phyloP scores from a whole-genome alignment of 92 coral and sea anemone species.

The Scolanthus callimorphus region DNA sequence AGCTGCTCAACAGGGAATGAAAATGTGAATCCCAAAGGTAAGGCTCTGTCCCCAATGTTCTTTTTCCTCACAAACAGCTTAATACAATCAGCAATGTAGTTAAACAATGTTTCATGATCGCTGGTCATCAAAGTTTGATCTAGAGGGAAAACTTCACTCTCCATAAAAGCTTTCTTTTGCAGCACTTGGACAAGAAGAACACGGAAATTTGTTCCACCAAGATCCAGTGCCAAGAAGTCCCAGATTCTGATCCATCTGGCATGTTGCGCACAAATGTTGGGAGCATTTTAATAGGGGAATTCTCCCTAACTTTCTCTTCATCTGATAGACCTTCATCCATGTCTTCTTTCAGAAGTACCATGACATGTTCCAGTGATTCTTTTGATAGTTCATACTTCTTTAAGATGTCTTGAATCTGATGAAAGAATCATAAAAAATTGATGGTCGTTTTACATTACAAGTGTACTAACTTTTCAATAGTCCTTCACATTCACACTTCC shows the following conservation, averaged over 20 bases:
- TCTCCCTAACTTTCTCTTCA: constrained; percentile 55
- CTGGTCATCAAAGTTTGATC: constrained; percentile 84
- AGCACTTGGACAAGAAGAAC: constrained; percentile 76
- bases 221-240: constrained; percentile 96
- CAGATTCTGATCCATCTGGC: constrained; percentile 83
- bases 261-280: constrained; percentile 80
- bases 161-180: constrained; percentile 76
- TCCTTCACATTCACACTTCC: too few species aligned
- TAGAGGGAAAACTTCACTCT: constrained; percentile 81
- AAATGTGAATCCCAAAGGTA: constrained; percentile 95
- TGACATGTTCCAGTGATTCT: constrained; percentile 68
- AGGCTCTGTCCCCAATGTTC: constrained; percentile 48
- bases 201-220: constrained; percentile 96
- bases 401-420: constrained; percentile 50
- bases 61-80: constrained; percentile 79
- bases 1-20: constrained; percentile 92
- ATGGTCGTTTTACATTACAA: too few species aligned
- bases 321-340: constrained; percentile 91
- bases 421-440: too few species aligned
- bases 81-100: constrained; percentile 93
- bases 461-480: too few species aligned
- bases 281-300: constrained; percentile 81
- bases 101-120: constrained; percentile 83
- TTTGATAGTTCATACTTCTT: constrained; percentile 49
- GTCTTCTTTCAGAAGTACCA: constrained; percentile 56